phyloP scores from a whole-genome alignment of 2,888 invertebrate species.

The Pyralis farinalis region DNA sequence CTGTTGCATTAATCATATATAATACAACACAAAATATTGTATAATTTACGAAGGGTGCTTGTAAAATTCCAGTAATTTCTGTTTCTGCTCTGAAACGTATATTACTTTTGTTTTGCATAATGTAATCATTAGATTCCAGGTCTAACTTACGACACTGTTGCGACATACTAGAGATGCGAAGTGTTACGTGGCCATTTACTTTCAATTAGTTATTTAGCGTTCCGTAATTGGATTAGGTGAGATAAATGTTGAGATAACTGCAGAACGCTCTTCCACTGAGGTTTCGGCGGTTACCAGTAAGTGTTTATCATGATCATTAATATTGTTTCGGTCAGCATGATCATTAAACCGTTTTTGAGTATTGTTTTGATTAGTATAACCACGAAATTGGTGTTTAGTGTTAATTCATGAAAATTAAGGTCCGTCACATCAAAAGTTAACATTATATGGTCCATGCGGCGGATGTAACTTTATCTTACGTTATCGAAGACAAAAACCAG shows the following conservation, averaged over 20 bases:
- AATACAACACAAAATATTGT: neutral
- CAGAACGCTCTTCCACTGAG: neutral
- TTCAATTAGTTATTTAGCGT: constrained; percentile 18
- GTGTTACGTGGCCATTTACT: constrained; percentile 17
- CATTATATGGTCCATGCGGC: too few species aligned
- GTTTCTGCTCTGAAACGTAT: constrained; percentile 21
- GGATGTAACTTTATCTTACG: too few species aligned
- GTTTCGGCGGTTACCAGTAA: too few species aligned
- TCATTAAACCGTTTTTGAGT: too few species aligned
- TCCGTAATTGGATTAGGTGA: constrained; percentile 7
- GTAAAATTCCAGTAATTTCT: constrained; percentile 14
- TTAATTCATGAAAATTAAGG: too few species aligned
- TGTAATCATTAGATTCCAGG: constrained; percentile 17
- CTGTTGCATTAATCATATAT: neutral
- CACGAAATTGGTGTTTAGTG: too few species aligned
- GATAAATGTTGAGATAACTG: constrained; percentile 4
- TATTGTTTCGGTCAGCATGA: too few species aligned
- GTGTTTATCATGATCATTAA: too few species aligned
- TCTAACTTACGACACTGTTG: constrained; percentile 20
- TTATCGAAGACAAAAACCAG: too few species aligned
- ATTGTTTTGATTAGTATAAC: too few species aligned
- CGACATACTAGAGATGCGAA: constrained; percentile 17
- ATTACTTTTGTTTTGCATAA: constrained; percentile 19
- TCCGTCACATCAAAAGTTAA: too few species aligned
- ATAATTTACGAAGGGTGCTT: neutral